phyloP scores from a whole-genome alignment of 2,113 vertebrate genomes.

The Meriones unguiculatus region DNA sequence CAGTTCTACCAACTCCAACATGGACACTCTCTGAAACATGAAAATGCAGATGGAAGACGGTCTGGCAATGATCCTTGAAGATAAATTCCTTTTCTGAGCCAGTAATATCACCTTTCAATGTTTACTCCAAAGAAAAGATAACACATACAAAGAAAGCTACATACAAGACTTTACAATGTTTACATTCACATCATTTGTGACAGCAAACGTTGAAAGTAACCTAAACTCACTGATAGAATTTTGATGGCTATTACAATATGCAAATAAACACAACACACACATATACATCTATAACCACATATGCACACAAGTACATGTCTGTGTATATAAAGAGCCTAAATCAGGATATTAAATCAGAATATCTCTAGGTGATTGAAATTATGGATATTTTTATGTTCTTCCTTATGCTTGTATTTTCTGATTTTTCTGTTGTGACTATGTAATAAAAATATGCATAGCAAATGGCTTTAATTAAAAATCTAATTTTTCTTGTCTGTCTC shows the following conservation, averaged over 20 bases:
- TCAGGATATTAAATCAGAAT: background rate
- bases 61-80: constrained; percentile 30
- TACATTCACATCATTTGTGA: constrained; percentile 3
- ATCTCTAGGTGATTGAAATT: constrained; percentile 32
- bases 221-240: background rate
- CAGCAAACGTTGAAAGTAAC: constrained; percentile 7
- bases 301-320: background rate
- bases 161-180: constrained; percentile 8
- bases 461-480: constrained; percentile 47
- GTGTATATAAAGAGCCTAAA: background rate
- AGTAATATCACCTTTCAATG: constrained; percentile 44
- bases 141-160: background rate
- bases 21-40: background rate
- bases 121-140: constrained; percentile 32
- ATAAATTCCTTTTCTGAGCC: constrained; percentile 39
- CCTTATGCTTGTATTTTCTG: background rate
- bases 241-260: background rate
- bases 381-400: constrained; percentile 41
- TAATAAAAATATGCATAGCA: constrained; percentile 1
- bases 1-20: background rate
- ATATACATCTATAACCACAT: background rate
- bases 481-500: constrained; percentile 31
- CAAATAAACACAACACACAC: background rate
- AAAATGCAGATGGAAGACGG: background rate
- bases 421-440: constrained; percentile 31